These are phyloP conservation scores for Stegostoma tigrinum DNA, from an alignment of 2,113 vertebrate genomes.

Conservation along the genomic window DNA sequence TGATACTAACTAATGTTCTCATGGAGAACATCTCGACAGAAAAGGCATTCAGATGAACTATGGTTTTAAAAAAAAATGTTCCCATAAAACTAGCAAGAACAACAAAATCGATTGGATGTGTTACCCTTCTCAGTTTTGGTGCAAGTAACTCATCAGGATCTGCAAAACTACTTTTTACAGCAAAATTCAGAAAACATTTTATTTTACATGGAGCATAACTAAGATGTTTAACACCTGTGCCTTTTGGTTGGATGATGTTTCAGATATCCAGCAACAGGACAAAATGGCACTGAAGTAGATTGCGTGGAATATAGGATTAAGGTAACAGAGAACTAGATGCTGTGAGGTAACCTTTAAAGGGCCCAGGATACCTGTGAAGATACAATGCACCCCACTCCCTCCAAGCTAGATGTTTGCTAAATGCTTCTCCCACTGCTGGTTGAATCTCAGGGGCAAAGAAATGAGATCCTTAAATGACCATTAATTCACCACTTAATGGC, in stretches of 20 bases:
- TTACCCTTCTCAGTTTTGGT: neutral
- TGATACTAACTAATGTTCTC: constrained; percentile 25
- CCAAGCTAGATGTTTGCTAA: neutral
- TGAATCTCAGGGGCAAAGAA: no score
- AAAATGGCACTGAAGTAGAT: neutral
- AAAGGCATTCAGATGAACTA: neutral
- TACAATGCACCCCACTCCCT: no score
- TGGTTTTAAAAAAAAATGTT: constrained; percentile 1
- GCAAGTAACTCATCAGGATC: neutral
- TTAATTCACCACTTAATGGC: neutral
- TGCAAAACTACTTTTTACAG: neutral
- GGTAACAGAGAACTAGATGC: no score
- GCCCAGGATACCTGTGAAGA: neutral
- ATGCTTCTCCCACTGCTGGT: no score
- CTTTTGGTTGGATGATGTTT: neutral
- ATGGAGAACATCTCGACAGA: constrained; percentile 2
- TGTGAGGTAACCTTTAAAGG: neutral
- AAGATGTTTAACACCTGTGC: neutral
- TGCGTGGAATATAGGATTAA: no score
- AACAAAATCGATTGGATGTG: constrained; percentile 1
- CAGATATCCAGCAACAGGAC: neutral
- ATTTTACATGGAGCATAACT: neutral
- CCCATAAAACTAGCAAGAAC: neutral
- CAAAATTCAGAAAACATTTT: neutral
- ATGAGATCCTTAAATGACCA: neutral